A percentile compares a stretch with the other conserved stretches of the same genome.
Conservation (phyloP, 2,888 invertebrate genomes). For the Philereme vetulata region DNA sequence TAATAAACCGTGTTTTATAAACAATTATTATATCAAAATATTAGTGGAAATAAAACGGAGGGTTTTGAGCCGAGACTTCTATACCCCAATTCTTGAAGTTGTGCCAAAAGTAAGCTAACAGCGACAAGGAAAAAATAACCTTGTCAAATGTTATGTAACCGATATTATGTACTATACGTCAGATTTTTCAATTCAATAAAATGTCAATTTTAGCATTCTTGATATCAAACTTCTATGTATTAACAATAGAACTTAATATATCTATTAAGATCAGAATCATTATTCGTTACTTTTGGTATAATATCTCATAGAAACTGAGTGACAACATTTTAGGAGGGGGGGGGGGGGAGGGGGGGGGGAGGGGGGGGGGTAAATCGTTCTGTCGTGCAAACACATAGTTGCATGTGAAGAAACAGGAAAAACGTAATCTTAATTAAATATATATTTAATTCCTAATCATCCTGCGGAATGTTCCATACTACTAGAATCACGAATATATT, state of each 20-base stretch:
- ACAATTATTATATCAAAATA: conserved; percentile 12
- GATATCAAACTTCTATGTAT: too few species aligned
- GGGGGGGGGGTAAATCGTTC: too few species aligned
- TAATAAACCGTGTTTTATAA: not conserved
- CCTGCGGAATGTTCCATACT: not conserved
- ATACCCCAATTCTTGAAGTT: conserved; percentile 63
- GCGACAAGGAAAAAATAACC: conserved; percentile 77
- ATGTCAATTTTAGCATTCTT: not conserved
- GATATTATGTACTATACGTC: conserved; percentile 45
- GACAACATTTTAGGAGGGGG: too few species aligned
- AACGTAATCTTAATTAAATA: too few species aligned
- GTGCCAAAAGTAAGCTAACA: conserved; percentile 72
- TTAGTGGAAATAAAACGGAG: conserved; percentile 26
- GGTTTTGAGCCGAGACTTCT: conserved; percentile 51
- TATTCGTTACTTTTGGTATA: too few species aligned
- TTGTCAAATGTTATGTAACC: conserved; percentile 69
- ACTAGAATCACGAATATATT: too few species aligned
- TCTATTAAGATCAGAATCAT: conserved; percentile 13
- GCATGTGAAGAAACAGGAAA: too few species aligned
- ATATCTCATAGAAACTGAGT: too few species aligned
- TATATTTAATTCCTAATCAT: too few species aligned
- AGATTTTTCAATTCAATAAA: conserved; percentile 36
- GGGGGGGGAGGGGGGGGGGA: too few species aligned
- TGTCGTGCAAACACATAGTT: too few species aligned
- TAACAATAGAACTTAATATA: too few species aligned